phyloP scores from a whole-genome alignment of 92 coral and sea anemone genomes.

The Blastomussa wellsi region DNA sequence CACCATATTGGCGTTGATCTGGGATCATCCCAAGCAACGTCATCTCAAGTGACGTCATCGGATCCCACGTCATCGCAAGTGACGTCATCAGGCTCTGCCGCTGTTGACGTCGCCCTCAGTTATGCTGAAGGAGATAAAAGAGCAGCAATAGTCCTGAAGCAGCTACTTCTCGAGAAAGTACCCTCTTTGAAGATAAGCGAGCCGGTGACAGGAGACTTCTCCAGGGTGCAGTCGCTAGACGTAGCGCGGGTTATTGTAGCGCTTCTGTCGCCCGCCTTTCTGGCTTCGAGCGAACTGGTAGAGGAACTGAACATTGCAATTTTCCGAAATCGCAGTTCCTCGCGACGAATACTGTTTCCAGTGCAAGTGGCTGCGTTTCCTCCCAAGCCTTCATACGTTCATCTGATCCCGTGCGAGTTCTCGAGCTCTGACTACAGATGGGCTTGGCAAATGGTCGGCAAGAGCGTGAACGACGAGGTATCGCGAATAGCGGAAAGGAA shows the following conservation, averaged over 20 bases:
- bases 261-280: slow-evolving; percentile 73
- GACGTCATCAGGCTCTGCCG: not conserved
- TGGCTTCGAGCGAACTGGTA: slow-evolving; percentile 71
- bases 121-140: slow-evolving; percentile 61
- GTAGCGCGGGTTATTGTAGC: slow-evolving; percentile 76
- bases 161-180: slow-evolving; percentile 55
- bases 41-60: not conserved
- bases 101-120: slow-evolving; percentile 67
- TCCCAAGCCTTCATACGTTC: slow-evolving; percentile 76
- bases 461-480: slow-evolving; percentile 14
- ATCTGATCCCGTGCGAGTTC: slow-evolving; percentile 73
- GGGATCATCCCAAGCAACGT: not conserved
- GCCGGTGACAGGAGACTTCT: slow-evolving; percentile 62
- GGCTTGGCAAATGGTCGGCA: slow-evolving; percentile 36
- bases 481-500: slow-evolving; percentile 36
- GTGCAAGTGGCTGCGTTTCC: slow-evolving; percentile 70
- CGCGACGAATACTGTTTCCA: slow-evolving; percentile 69
- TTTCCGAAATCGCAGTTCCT: slow-evolving; percentile 74
- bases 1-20: slow-evolving; percentile 21
- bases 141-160: slow-evolving; percentile 62
- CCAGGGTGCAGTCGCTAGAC: slow-evolving; percentile 72
- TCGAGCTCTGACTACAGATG: slow-evolving; percentile 59
- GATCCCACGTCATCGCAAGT: not conserved
- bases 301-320: slow-evolving; percentile 92
- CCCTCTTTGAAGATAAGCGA: slow-evolving; percentile 63